These are phyloP conservation scores for Cylas formicarius DNA, from an alignment of 1,140 invertebrate species.

Conservation along the genomic window DNA sequence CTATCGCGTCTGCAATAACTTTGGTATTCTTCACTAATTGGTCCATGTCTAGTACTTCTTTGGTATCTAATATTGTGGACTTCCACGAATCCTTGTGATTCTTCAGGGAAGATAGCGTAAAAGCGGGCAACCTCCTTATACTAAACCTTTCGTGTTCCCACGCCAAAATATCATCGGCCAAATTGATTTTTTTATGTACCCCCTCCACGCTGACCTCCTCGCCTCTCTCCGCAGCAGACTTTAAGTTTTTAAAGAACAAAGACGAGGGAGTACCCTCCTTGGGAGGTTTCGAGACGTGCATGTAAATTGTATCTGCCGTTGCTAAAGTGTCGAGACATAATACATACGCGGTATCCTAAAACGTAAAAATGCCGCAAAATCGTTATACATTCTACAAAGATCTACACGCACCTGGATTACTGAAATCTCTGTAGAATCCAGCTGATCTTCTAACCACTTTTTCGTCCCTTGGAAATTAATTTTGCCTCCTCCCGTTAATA, in stretches of 20 bases:
- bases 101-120: conserved; percentile 45
- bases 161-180: conserved; percentile 79
- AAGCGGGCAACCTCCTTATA: conserved; percentile 58
- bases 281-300: conserved; percentile 96
- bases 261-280: conserved; percentile 72
- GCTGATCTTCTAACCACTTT: conserved; percentile 92
- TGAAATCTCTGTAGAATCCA: conserved; percentile 67
- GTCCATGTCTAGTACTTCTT: conserved; percentile 52
- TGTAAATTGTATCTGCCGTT: conserved; percentile 58
- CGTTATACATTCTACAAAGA: conserved; percentile 3
- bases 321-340: conserved; percentile 87
- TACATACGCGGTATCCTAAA: conserved; percentile 79
- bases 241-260: conserved; percentile 63
- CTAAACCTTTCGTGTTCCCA: conserved; percentile 98
- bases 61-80: conserved; percentile 57
- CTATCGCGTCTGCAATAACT: conserved; percentile 74
- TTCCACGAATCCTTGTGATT: conserved; percentile 52
- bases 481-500: conserved; percentile 87
- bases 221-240: conserved; percentile 48
- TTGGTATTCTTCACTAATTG: conserved; percentile 63
- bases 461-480: conserved; percentile 91
- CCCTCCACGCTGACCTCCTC: conserved; percentile 60
- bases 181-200: conserved; percentile 94
- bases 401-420: conserved; percentile 57
- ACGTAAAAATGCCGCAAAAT: conserved; percentile 21